phyloP scores from a whole-genome alignment of 2,113 vertebrate species.

The Colinus virginianus region DNA sequence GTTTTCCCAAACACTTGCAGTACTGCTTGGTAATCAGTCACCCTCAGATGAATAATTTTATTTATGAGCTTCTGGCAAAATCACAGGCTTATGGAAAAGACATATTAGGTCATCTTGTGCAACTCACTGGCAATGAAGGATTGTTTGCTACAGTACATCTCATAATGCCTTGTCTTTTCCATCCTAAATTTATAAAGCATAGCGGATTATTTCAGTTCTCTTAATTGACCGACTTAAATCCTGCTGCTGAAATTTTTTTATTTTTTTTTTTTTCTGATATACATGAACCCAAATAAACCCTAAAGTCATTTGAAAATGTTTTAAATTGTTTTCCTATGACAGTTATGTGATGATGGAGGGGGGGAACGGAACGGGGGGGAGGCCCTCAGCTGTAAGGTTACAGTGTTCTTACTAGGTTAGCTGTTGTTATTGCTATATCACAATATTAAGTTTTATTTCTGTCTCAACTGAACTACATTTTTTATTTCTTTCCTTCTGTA shows the following conservation, averaged over 20 bases:
- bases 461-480: not conserved
- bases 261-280: not conserved
- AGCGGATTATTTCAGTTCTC: not conserved
- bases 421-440: not conserved
- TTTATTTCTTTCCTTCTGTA: too few species aligned
- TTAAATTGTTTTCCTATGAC: not conserved
- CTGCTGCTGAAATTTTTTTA: not conserved
- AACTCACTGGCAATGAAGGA: not conserved
- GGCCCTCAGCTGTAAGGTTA: not conserved
- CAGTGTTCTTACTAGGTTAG: not conserved
- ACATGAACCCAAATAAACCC: not conserved
- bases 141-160: not conserved
- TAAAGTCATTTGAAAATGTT: not conserved
- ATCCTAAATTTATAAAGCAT: not conserved
- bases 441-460: not conserved
- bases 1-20: not conserved
- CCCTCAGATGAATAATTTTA: constrained; percentile 1
- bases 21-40: not conserved
- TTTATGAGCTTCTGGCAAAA: constrained; percentile 22
- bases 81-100: not conserved
- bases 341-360: not conserved
- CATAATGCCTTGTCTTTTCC: not conserved
- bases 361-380: too few species aligned
- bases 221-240: not conserved
- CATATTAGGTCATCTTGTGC: not conserved